These are phyloP conservation scores for Bombus polaris DNA, from an alignment of 1,140 invertebrate species.

Conservation along the genomic window DNA sequence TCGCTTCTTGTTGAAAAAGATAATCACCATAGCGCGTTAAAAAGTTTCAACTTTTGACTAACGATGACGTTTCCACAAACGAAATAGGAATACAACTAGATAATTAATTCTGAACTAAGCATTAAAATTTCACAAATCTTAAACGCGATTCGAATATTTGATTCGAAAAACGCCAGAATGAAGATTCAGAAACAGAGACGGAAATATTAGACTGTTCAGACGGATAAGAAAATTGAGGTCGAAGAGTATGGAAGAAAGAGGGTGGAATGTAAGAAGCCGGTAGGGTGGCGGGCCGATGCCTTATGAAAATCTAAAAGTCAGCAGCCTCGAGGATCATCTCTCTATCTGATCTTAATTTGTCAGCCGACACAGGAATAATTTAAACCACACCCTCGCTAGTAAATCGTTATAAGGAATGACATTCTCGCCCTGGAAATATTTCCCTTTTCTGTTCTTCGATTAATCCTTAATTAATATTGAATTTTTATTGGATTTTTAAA, in stretches of 20 bases:
- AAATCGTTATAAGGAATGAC: slow-evolving; percentile 64
- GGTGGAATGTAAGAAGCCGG: slow-evolving; percentile 41
- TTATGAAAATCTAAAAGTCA: slow-evolving; percentile 79
- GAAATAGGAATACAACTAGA: not conserved
- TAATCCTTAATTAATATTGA: not conserved
- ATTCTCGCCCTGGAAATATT: not conserved
- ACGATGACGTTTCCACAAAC: not conserved
- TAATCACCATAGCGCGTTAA: not conserved
- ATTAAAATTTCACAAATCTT: not conserved
- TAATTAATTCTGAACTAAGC: not conserved
- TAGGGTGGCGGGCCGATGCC: slow-evolving; percentile 41
- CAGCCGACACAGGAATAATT: slow-evolving; percentile 72
- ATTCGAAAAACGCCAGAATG: not conserved
- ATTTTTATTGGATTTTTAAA: not conserved
- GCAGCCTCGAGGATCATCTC: slow-evolving; percentile 76
- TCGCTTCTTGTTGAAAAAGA: not conserved
- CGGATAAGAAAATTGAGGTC: slow-evolving; percentile 73
- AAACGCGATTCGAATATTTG: not conserved
- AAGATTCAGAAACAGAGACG: not conserved
- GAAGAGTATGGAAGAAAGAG: slow-evolving; percentile 14
- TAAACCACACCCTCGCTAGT: slow-evolving; percentile 60
- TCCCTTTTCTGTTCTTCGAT: not conserved
- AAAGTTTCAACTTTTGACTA: not conserved
- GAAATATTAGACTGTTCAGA: slow-evolving; percentile 33
- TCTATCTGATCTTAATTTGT: slow-evolving; percentile 80